Evolutionary conservation across 2,113 vertebrate genomes (phyloP), one percentile per base, ranked within the genome.

Genomic region (Phalacrocorax pelagicus): DNA sequence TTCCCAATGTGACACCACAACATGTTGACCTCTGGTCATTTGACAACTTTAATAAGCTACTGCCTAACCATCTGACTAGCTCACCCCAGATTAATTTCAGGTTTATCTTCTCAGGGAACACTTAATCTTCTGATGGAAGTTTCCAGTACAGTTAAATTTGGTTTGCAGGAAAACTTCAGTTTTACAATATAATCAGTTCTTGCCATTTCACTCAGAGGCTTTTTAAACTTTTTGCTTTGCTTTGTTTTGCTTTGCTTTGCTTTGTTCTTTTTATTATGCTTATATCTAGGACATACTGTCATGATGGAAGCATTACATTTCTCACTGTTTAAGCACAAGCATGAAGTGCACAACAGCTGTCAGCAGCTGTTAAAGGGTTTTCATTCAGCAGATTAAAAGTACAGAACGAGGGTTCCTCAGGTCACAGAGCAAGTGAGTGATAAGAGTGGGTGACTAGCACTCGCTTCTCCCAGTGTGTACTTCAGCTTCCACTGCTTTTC

Each of bases 371-470:
- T 89, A 84, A 84, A 85, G 6, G 34, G 57, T 67, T 95, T 93
- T 92, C 77, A 79, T 83, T 94, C 92, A 96, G 77, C 30, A 58
- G 86, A 78, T 90, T 94, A 81, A 78, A 88, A 81, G 88, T 83
- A 71, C 57, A 84, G 88, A 92, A 84, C 2, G 0, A 24, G 67
- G 27, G 17, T 92, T 88, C 75, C 71, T 88, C 86, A 83, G 88
- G 71, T 92, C 92, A 83, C 73, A 86, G 72, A 96, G 36, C 67
- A 81, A 66, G 51, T 74, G 80, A 96, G 59, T 92, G 81, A 86
- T 78, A 66, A 38, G 59, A 72, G 55, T 42, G 52, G 51, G 78
- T 74, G 77, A 81, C 34, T 57, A 81, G 61, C 21, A 70, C 30
- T 88, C 47, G 14, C 19, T 90, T 91, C 26, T 94, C 19, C 8